Conservation (phyloP, 2,797 vertebrate genomes). For the Poeciliopsis gracilis region DNA sequence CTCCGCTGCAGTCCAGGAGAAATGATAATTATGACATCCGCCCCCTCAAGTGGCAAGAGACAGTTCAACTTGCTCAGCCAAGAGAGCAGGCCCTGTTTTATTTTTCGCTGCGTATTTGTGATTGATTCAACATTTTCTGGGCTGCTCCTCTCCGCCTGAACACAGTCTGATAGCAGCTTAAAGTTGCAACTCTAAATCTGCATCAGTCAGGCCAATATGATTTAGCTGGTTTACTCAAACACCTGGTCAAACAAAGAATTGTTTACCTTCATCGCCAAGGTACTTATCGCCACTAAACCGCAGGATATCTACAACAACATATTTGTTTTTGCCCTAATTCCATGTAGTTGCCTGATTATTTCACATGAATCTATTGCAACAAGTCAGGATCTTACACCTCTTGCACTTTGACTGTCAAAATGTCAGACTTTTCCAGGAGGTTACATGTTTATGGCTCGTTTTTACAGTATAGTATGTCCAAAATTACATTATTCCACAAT, state of each 20-base stretch:
- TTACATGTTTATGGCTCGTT: not conserved
- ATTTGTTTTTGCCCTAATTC: not conserved
- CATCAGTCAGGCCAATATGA: slow-evolving; percentile 24
- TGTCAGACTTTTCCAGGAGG: not conserved
- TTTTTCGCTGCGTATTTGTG: slow-evolving; percentile 8
- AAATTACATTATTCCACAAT: not conserved
- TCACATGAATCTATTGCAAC: not conserved
- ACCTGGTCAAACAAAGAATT: slow-evolving; percentile 16
- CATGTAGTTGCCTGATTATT: slow-evolving; percentile 5
- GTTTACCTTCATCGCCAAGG: slow-evolving; percentile 5
- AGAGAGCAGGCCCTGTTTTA: slow-evolving; percentile 31
- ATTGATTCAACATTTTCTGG: slow-evolving; percentile 62
- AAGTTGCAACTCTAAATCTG: slow-evolving; percentile 5
- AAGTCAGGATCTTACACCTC: not conserved
- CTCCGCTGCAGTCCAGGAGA: slow-evolving; percentile 60
- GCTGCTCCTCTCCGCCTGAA: slow-evolving; percentile 37
- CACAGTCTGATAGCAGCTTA: slow-evolving; percentile 28
- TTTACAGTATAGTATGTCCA: not conserved
- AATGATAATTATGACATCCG: slow-evolving; percentile 72
- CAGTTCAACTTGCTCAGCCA: slow-evolving; percentile 62
- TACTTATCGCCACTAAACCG: slow-evolving; percentile 12
- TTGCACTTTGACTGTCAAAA: not conserved
- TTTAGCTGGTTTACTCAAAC: slow-evolving; percentile 22
- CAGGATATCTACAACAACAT: slow-evolving; percentile 17
- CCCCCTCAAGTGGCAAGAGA: slow-evolving; percentile 65